These are phyloP conservation scores for Mantis religiosa DNA, from an alignment of 2,888 invertebrate species.

Conservation along the genomic window DNA sequence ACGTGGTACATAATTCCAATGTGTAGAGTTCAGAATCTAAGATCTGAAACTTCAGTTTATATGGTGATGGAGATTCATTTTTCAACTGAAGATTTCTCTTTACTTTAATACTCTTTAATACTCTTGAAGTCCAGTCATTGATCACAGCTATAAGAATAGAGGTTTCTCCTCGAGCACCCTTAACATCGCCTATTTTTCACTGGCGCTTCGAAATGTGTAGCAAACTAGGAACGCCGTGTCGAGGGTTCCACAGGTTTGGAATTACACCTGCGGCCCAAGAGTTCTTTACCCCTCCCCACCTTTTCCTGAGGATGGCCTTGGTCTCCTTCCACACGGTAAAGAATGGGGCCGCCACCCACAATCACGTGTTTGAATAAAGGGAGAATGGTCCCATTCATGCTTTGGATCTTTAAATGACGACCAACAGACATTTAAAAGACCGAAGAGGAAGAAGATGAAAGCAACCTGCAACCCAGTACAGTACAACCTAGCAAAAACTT, in stretches of 20 bases:
- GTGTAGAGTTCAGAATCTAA: too few relatives aligned
- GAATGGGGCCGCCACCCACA: slow-evolving; percentile 18
- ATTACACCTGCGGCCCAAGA: slow-evolving; percentile 22
- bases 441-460: not conserved
- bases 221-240: not conserved
- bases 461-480: slow-evolving; percentile 20
- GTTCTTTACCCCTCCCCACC: slow-evolving; percentile 18
- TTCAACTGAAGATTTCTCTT: too few relatives aligned
- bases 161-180: too few relatives aligned
- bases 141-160: too few relatives aligned
- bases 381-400: slow-evolving; percentile 21
- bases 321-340: not conserved
- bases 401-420: slow-evolving; percentile 4
- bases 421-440: slow-evolving; percentile 13
- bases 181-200: not conserved
- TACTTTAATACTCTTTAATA: too few relatives aligned
- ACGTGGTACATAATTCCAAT: too few relatives aligned
- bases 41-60: too few relatives aligned
- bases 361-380: not conserved
- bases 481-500: not conserved
- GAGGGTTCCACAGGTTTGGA: not conserved
- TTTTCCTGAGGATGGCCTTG: slow-evolving; percentile 7
- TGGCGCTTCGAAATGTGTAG: not conserved
- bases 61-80: too few relatives aligned
- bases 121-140: too few relatives aligned